A percentile compares a stretch with the other conserved stretches of the same genome.
Conservation (phyloP, 2,113 vertebrate genomes). For the Rafetus swinhoei region DNA sequence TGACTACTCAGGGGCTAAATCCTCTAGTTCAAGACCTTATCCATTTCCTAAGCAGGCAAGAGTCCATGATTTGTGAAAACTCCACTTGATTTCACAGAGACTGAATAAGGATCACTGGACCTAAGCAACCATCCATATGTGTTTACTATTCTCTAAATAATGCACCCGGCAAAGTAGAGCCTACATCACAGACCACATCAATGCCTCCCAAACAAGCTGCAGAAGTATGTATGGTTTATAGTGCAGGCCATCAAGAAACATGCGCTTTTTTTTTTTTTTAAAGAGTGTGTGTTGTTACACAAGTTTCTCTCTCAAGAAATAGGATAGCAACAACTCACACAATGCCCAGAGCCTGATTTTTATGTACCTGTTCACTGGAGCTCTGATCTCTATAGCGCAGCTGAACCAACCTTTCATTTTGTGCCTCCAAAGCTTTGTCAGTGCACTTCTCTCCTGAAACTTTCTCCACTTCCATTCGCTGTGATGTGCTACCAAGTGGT, state of each 20-base stretch:
- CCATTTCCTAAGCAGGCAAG: constrained; percentile 1
- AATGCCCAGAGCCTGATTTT: neutral
- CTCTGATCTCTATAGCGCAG: accelerated
- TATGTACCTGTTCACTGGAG: neutral
- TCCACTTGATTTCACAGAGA: too few species aligned
- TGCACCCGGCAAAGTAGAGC: neutral
- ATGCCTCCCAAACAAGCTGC: neutral
- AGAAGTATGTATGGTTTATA: neutral
- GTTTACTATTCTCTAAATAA: constrained; percentile 20
- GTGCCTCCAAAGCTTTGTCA: neutral
- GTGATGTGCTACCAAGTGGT: accelerated
- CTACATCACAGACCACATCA: neutral
- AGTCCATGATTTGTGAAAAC: neutral
- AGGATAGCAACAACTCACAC: neutral
- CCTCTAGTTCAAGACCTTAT: neutral
- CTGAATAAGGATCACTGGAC: constrained; percentile 48
- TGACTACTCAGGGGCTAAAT: neutral
- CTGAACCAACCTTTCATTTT: accelerated
- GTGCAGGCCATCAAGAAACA: neutral
- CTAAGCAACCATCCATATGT: neutral
- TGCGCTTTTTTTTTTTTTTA: neutral
- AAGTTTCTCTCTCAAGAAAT: too few species aligned
- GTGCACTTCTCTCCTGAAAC: accelerated
- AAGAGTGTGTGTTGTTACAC: too few species aligned
- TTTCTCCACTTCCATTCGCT: accelerated